Conservation (phyloP, 2,888 invertebrate species). For the Agrochola circellaris region DNA sequence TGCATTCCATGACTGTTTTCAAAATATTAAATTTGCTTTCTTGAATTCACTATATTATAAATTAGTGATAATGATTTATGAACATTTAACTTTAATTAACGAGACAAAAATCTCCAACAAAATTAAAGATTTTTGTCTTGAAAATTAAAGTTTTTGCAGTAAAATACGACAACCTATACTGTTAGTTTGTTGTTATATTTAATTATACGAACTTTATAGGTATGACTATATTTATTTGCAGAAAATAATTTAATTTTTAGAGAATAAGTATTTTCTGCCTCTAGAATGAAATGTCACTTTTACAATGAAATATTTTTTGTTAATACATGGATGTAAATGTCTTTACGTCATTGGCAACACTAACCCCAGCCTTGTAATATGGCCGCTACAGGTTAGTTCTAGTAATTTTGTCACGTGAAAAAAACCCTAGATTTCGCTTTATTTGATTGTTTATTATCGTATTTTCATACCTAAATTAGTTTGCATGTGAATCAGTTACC, state of each 20-base stretch:
- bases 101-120: not conserved
- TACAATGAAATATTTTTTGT: slow-evolving; percentile 28
- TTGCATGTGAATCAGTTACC: slow-evolving; percentile 67
- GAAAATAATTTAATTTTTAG: not conserved
- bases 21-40: not conserved
- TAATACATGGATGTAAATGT: slow-evolving; percentile 55
- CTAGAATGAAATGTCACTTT: slow-evolving; percentile 15
- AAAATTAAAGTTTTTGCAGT: not conserved
- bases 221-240: not conserved
- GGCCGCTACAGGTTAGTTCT: slow-evolving; percentile 94
- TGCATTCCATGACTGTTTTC: not conserved
- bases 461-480: slow-evolving; percentile 68
- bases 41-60: not conserved
- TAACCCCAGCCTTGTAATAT: slow-evolving; percentile 91
- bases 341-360: slow-evolving; percentile 84
- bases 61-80: not conserved
- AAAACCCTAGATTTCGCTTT: slow-evolving; percentile 71
- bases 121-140: too few species aligned
- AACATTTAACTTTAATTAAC: not conserved
- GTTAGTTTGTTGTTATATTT: not conserved
- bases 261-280: not conserved
- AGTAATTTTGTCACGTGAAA: slow-evolving; percentile 90
- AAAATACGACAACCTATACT: not conserved
- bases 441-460: slow-evolving; percentile 67
- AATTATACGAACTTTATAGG: not conserved